Conservation (phyloP, 2,888 invertebrate species). For the Leptinotarsa rubiginosa region DNA sequence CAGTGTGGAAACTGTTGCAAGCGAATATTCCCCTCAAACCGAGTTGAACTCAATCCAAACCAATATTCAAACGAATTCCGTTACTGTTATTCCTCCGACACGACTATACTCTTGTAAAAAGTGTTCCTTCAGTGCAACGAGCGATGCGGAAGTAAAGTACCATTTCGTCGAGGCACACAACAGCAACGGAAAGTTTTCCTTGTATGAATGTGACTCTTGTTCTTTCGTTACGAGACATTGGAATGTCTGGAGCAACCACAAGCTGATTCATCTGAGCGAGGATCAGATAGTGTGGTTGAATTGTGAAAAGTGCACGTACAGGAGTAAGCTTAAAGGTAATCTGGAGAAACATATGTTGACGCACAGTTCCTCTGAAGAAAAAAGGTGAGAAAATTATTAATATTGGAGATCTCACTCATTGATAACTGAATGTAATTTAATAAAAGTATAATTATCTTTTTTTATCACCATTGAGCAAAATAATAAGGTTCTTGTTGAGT, state of each 20-base stretch:
- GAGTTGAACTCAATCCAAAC: not conserved
- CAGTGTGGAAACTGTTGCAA: not conserved
- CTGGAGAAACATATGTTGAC: constrained; percentile 34
- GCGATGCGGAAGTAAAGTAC: constrained; percentile 30
- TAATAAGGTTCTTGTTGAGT: too few relatives aligned
- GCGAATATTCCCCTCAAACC: not conserved
- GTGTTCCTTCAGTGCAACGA: constrained; percentile 22
- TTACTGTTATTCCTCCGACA: not conserved
- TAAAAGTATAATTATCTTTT: not conserved
- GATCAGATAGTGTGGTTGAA: constrained; percentile 30
- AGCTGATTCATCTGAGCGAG: constrained; percentile 30
- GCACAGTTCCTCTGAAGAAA: constrained; percentile 26
- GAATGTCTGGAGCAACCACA: constrained; percentile 38
- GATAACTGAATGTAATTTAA: not conserved
- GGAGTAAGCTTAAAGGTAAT: constrained; percentile 31
- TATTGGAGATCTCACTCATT: too few relatives aligned
- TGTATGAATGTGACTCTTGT: constrained; percentile 31
- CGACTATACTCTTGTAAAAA: constrained; percentile 26
- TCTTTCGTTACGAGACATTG: constrained; percentile 29
- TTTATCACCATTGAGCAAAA: too few relatives aligned
- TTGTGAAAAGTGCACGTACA: constrained; percentile 30
- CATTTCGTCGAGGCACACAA: constrained; percentile 24
- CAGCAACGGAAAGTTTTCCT: not conserved
- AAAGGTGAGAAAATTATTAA: constrained; percentile 23
- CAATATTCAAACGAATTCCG: not conserved